Evolutionary conservation across 2,113 vertebrate species (phyloP).

Genomic region (Sinocyclocheilus anshuiensis): DNA sequence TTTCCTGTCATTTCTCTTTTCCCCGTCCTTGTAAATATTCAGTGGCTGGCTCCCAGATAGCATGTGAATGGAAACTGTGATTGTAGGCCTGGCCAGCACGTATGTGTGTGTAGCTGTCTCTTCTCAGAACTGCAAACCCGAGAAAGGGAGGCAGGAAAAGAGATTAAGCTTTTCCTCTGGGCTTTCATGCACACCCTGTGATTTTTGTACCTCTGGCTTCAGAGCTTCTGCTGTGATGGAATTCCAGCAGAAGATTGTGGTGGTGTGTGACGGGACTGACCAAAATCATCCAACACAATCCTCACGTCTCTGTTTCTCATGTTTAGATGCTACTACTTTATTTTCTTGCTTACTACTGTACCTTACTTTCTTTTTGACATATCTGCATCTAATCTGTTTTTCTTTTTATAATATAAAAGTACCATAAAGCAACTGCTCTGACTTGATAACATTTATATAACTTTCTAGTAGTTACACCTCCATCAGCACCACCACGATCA

Average conservation of each 20-base stretch:
- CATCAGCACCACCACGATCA: no score
- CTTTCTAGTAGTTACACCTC: no score
- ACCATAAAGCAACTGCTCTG: background rate
- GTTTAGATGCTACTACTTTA: background rate
- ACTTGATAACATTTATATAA: background rate
- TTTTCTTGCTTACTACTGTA: background rate
- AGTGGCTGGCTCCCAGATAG: slow-evolving; percentile 49
- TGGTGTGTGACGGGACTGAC: slow-evolving; percentile 22
- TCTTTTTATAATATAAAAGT: background rate
- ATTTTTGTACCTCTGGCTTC: slow-evolving; percentile 45
- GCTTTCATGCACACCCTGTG: slow-evolving; percentile 49
- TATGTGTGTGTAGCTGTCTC: background rate
- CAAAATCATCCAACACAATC: slow-evolving; percentile 7
- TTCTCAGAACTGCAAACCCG: slow-evolving; percentile 22
- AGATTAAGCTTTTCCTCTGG: slow-evolving; percentile 26
- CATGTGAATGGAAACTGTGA: slow-evolving; percentile 62
- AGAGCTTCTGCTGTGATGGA: slow-evolving; percentile 39
- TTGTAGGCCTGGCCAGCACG: slow-evolving; percentile 41
- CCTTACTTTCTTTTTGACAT: background rate
- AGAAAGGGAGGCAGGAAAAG: slow-evolving; percentile 26
- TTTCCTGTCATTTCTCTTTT: slow-evolving; percentile 48
- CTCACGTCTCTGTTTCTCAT: background rate
- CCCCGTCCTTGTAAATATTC: slow-evolving; percentile 44
- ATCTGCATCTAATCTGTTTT: background rate
- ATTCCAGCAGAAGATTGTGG: slow-evolving; percentile 37